phyloP scores from a whole-genome alignment of 2,113 vertebrate species.

The Ictalurus punctatus region DNA sequence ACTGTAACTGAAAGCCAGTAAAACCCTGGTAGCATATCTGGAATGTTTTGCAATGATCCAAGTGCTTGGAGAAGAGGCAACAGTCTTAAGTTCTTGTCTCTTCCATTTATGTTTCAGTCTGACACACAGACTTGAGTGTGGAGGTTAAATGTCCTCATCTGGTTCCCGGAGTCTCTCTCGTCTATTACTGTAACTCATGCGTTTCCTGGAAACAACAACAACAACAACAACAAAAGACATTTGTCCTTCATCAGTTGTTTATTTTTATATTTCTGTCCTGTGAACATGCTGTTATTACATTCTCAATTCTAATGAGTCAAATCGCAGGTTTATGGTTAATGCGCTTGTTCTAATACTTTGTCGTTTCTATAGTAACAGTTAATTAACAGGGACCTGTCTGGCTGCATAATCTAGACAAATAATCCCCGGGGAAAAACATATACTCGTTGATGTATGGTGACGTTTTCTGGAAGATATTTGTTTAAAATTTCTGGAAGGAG shows the following conservation, averaged over 20 bases:
- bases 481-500: not conserved
- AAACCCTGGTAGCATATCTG: slow-evolving; percentile 4
- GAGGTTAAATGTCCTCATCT: slow-evolving; percentile 60
- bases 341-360: not conserved
- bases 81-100: not conserved
- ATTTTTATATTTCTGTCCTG: not conserved
- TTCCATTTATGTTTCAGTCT: not conserved
- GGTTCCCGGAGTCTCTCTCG: slow-evolving; percentile 64
- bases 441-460: not conserved
- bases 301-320: not conserved
- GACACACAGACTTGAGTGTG: not conserved
- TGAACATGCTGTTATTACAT: not conserved
- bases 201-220: slow-evolving; percentile 57
- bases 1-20: not conserved
- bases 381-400: not conserved
- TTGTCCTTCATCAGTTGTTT: not conserved
- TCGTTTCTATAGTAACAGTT: not conserved
- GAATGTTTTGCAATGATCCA: slow-evolving; percentile 49
- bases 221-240: not conserved
- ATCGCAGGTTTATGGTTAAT: not conserved
- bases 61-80: not conserved
- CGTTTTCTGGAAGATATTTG: not conserved
- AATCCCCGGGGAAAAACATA: not conserved
- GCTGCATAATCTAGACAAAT: not conserved
- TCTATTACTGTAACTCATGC: slow-evolving; percentile 38